Evolutionary conservation across 2,888 invertebrate species (phyloP).

Genomic region (Ashinkailepas kermadecensis): DNA sequence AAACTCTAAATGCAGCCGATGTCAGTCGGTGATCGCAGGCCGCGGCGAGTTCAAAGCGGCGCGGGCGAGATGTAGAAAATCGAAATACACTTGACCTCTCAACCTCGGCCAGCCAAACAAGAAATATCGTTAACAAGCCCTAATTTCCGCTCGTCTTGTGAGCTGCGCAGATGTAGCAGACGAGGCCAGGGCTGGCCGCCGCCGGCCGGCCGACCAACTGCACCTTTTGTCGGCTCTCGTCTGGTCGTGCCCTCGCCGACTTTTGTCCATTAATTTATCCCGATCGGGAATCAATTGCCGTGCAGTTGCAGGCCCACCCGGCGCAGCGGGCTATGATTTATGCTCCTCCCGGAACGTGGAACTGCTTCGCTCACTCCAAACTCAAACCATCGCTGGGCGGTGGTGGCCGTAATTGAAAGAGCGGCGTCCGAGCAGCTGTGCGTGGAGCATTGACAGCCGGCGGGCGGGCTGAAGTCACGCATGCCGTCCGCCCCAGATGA

Average conservation of each 20-base stretch:
- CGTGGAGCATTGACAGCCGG: not conserved
- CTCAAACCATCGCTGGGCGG: not conserved
- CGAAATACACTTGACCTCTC: constrained; percentile 9
- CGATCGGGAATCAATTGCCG: not conserved
- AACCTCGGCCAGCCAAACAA: not conserved
- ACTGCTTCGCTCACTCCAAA: too few species aligned
- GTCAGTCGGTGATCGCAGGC: not conserved
- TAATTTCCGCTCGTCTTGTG: not conserved
- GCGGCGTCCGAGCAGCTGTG: not conserved
- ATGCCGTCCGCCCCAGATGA: too few species aligned
- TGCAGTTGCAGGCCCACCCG: not conserved
- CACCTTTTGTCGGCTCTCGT: not conserved
- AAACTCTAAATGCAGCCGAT: not conserved
- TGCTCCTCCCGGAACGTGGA: not conserved
- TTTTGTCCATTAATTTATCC: constrained; percentile 1
- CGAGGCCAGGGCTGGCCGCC: not conserved
- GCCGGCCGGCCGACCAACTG: not conserved
- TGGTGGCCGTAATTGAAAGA: constrained; percentile 11
- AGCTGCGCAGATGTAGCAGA: not conserved
- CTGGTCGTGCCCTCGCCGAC: not conserved
- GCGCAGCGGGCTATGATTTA: not conserved
- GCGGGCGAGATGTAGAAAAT: not conserved
- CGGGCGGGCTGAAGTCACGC: too few species aligned
- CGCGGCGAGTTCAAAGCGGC: constrained; percentile 8
- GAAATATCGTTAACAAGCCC: constrained; percentile 21